Percentiles rank a stretch among this genome's conserved stretches.
These are phyloP conservation scores for Poeciliopsis gracilis DNA, from an alignment of 2,797 vertebrate genomes.

Conservation along the genomic window DNA sequence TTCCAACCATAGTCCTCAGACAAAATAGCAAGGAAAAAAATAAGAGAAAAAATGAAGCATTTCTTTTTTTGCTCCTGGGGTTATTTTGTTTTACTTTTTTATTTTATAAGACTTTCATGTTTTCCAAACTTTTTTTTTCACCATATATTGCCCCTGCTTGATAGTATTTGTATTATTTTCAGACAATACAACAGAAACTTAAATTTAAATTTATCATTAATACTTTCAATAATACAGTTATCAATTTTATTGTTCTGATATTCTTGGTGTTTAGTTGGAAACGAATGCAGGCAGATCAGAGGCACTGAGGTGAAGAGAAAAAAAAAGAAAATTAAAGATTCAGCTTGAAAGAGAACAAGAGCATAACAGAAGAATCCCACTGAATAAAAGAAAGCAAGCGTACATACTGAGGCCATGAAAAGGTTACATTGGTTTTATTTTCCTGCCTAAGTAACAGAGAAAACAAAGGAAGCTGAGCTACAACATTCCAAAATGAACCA, in stretches of 20 bases:
- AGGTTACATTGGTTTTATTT: too few relatives aligned
- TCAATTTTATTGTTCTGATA: neutral
- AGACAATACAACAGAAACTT: neutral
- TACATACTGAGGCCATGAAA: too few relatives aligned
- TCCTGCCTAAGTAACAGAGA: neutral
- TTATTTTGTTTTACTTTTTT: neutral
- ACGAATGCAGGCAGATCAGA: neutral
- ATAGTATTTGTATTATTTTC: neutral
- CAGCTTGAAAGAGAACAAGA: neutral
- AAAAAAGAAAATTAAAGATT: neutral
- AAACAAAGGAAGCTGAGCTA: neutral
- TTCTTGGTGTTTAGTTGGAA: too few relatives aligned
- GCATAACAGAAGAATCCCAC: neutral
- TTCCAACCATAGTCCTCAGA: neutral
- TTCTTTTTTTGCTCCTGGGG: neutral
- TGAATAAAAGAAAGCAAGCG: neutral
- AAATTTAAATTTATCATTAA: neutral
- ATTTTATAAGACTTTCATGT: neutral
- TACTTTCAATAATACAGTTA: neutral
- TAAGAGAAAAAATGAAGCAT: neutral
- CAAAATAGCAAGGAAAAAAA: neutral
- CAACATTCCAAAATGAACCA: neutral
- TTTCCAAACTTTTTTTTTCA: neutral
- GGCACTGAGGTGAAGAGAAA: neutral
- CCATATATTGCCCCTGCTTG: neutral